These are phyloP conservation scores for Hepsetus odoe DNA, from an alignment of 2,113 vertebrate species.

Conservation along the genomic window DNA sequence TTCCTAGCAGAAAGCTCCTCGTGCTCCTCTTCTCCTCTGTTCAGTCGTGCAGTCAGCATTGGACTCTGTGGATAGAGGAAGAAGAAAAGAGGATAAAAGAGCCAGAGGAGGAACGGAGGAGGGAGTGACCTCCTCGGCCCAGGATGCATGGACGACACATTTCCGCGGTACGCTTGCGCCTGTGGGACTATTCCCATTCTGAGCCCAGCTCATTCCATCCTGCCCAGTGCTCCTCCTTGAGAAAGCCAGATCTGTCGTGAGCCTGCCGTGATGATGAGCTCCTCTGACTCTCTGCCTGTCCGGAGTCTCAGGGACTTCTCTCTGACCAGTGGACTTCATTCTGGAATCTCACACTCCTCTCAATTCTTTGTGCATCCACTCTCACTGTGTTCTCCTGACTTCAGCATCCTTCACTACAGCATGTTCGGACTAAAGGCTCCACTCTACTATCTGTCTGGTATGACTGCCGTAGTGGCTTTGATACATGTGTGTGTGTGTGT, in stretches of 20 bases:
- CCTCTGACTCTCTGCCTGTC: slow-evolving; percentile 23
- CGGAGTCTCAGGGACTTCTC: neutral
- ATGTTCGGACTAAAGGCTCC: slow-evolving; percentile 49
- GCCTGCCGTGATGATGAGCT: slow-evolving; percentile 17
- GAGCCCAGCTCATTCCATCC: slow-evolving; percentile 12
- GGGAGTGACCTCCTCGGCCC: slow-evolving; percentile 41
- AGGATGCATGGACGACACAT: slow-evolving; percentile 40
- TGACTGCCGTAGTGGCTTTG: slow-evolving; percentile 33
- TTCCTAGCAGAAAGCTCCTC: slow-evolving; percentile 42
- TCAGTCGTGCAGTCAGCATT: slow-evolving; percentile 73
- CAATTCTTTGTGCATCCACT: neutral
- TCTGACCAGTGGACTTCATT: no score
- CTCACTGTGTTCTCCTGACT: slow-evolving; percentile 7
- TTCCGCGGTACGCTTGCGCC: slow-evolving; percentile 30
- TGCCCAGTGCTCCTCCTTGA: neutral
- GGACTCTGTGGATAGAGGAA: slow-evolving; percentile 67
- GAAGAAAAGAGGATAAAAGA: slow-evolving; percentile 68
- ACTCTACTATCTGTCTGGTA: slow-evolving; percentile 45
- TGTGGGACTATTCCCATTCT: neutral
- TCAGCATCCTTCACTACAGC: slow-evolving; percentile 27
- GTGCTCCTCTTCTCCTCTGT: slow-evolving; percentile 52
- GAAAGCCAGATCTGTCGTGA: slow-evolving; percentile 2
- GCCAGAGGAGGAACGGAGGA: slow-evolving; percentile 58
- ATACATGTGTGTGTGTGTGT: slow-evolving; percentile 29
- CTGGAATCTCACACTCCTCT: no score